Percentiles rank a stretch among this genome's conserved stretches.
Evolutionary conservation across 2,113 vertebrate genomes (phyloP).

Genomic region (Muscicapa adusta): DNA sequence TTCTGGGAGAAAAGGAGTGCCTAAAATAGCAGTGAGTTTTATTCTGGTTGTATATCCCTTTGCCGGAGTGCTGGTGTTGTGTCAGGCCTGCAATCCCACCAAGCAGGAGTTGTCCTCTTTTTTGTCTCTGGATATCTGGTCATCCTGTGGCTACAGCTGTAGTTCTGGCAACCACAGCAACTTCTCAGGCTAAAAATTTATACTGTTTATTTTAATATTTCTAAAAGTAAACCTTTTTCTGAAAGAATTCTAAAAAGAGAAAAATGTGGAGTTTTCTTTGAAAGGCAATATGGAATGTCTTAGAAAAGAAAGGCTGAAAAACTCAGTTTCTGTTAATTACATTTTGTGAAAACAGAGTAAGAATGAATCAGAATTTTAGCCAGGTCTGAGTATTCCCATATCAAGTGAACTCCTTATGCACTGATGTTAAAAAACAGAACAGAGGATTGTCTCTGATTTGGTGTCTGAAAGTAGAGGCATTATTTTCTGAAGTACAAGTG

Average conservation of each 20-base stretch:
- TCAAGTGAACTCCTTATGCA: neutral
- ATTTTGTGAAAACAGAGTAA: neutral
- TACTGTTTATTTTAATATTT: neutral
- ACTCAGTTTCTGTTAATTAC: neutral
- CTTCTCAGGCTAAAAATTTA: neutral
- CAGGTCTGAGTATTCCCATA: neutral
- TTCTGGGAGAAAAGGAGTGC: neutral
- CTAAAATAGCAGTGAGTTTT: neutral
- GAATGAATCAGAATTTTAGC: neutral
- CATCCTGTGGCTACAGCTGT: neutral
- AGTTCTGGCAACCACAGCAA: neutral
- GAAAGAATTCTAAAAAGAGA: neutral
- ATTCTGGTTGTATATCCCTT: neutral
- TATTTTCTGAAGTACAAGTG: neutral
- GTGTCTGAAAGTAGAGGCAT: neutral
- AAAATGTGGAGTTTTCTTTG: neutral
- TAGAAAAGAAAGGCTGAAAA: neutral
- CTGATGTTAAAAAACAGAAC: neutral
- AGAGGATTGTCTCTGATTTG: neutral
- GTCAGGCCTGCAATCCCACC: neutral
- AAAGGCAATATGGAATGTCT: neutral
- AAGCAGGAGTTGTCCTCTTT: neutral
- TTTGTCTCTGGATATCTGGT: neutral
- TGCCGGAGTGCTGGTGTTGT: fast-evolving
- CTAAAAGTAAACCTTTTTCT: neutral